A percentile compares a stretch with the other conserved stretches of the same genome.
Conservation (phyloP, 2,113 vertebrate genomes). For the Gambusia holbrooki region DNA sequence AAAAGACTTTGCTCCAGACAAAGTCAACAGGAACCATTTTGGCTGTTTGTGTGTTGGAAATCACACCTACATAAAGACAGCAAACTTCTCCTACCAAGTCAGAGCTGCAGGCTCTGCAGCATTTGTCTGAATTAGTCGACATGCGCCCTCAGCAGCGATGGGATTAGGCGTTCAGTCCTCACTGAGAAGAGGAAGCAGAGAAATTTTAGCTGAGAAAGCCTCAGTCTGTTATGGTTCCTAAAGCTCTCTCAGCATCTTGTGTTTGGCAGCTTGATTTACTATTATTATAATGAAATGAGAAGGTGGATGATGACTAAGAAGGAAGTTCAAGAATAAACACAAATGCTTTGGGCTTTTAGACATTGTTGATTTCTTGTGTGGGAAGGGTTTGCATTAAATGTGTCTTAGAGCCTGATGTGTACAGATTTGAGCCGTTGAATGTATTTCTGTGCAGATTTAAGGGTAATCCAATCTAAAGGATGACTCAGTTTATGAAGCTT, state of each 20-base stretch:
- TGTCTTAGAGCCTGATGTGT: slow-evolving; percentile 23
- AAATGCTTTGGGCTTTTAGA: slow-evolving; percentile 34
- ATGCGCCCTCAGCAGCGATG: neutral
- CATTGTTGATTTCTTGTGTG: slow-evolving; percentile 32
- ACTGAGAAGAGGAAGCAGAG: neutral
- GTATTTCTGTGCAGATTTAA: too few species aligned
- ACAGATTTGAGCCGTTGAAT: slow-evolving; percentile 11
- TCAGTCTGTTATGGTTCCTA: neutral
- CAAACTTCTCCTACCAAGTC: neutral
- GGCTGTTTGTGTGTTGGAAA: neutral
- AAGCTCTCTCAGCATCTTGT: slow-evolving; percentile 38
- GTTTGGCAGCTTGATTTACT: slow-evolving; percentile 9
- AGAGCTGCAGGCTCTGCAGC: neutral
- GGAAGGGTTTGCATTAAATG: slow-evolving; percentile 42
- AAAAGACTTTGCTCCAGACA: neutral
- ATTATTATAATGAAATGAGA: slow-evolving; percentile 23
- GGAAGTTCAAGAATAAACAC: slow-evolving; percentile 38
- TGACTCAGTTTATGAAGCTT: neutral
- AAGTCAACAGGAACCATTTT: neutral
- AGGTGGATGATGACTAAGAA: slow-evolving; percentile 38
- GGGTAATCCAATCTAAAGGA: neutral
- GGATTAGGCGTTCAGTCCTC: neutral
- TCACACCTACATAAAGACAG: neutral
- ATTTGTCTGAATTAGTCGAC: neutral
- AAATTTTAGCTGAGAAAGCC: neutral